phyloP scores from a whole-genome alignment of 2,113 vertebrate species.

The Cephalophus harveyi region DNA sequence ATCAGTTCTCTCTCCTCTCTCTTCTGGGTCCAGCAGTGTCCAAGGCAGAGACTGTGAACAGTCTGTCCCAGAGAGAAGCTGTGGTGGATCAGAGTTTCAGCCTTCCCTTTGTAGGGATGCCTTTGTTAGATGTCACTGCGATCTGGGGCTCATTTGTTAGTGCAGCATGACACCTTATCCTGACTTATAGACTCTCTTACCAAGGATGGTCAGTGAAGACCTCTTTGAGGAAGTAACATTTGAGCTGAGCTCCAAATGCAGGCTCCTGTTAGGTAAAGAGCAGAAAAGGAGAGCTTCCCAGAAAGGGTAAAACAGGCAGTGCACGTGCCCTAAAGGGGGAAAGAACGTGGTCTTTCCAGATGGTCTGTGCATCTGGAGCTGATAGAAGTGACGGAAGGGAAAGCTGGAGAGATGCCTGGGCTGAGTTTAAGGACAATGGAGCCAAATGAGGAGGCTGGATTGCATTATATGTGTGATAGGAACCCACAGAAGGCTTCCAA shows the following conservation, averaged over 20 bases:
- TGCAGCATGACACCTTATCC: too few relatives aligned
- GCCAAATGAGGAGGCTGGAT: neutral
- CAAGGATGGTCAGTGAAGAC: neutral
- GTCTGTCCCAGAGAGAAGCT: neutral
- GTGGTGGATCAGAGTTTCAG: too few relatives aligned
- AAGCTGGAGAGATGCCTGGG: neutral
- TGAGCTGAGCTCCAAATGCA: neutral
- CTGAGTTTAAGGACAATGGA: neutral
- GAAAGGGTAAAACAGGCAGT: neutral
- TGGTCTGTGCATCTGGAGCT: neutral
- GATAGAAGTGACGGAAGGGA: too few relatives aligned
- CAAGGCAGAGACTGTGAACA: neutral
- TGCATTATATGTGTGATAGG: neutral
- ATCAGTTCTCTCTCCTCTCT: neutral
- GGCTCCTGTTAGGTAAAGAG: neutral
- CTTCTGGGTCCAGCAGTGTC: neutral
- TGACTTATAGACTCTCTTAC: neutral
- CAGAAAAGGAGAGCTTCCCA: neutral
- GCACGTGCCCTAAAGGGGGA: neutral
- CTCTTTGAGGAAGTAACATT: neutral
- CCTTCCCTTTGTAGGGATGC: too few relatives aligned
- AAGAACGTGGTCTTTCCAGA: neutral
- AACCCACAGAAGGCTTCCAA: neutral
- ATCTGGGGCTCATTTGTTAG: neutral
- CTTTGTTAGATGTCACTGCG: neutral